phyloP scores from a whole-genome alignment of 2,113 vertebrate species.

The Corythornis cristatus region DNA sequence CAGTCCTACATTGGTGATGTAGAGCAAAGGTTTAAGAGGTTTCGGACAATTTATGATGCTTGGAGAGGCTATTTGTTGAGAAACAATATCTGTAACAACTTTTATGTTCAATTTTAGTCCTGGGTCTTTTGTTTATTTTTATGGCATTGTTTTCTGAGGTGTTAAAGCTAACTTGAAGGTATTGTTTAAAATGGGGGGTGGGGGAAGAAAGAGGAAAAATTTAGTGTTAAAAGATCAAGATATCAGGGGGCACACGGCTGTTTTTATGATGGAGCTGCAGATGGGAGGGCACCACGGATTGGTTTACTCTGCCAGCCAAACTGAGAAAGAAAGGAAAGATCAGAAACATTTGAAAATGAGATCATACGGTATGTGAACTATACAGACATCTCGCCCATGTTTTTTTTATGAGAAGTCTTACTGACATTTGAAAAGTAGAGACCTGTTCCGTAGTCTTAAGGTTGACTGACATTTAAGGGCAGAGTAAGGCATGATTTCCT shows the following conservation, averaged over 20 bases:
- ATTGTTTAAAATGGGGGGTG: slow-evolving; percentile 20
- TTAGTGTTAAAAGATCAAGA: background rate
- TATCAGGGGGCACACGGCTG: background rate
- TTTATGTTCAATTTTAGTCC: slow-evolving; percentile 73
- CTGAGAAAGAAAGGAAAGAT: slow-evolving; percentile 64
- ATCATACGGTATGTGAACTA: slow-evolving; percentile 74
- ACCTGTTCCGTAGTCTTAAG: slow-evolving; percentile 65
- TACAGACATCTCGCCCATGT: slow-evolving; percentile 64
- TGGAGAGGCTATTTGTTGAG: slow-evolving; percentile 78
- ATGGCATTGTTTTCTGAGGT: slow-evolving; percentile 52
- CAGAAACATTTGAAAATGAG: slow-evolving; percentile 80
- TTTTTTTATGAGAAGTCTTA: slow-evolving; percentile 79
- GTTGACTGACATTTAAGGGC: slow-evolving; percentile 81
- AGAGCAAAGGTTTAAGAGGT: slow-evolving; percentile 80
- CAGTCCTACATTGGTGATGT: slow-evolving; percentile 71
- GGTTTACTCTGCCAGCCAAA: slow-evolving; percentile 68
- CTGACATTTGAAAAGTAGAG: slow-evolving; percentile 83
- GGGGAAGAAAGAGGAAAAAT: background rate
- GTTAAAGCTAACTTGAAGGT: slow-evolving; percentile 54
- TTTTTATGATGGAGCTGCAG: slow-evolving; percentile 31
- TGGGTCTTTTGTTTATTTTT: slow-evolving; percentile 76
- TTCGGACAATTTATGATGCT: slow-evolving; percentile 79
- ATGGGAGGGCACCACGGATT: slow-evolving; percentile 1
- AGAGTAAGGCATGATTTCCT: slow-evolving; percentile 56
- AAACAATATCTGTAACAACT: slow-evolving; percentile 77